These are phyloP conservation scores for Eidolon dupreanum DNA, from an alignment of 2,797 vertebrate genomes.

Conservation along the genomic window DNA sequence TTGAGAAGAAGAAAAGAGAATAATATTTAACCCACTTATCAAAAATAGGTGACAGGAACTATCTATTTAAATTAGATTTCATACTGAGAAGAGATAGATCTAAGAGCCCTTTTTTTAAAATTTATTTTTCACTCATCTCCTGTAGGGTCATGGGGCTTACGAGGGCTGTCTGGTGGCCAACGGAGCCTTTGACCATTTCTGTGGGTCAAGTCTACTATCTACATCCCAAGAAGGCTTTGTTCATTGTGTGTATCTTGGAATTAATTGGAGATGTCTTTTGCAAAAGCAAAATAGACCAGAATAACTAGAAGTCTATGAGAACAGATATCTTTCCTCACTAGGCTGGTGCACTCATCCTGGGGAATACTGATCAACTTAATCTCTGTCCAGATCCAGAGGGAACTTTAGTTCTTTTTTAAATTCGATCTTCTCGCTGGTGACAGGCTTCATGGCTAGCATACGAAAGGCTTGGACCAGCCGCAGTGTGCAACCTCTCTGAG, in stretches of 20 bases:
- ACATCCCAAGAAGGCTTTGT: neutral
- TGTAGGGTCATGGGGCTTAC: neutral
- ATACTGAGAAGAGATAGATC: neutral
- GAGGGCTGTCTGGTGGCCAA: neutral
- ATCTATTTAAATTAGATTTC: neutral
- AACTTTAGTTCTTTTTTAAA: neutral
- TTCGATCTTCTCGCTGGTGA: neutral
- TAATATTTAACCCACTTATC: neutral
- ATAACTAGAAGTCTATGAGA: neutral
- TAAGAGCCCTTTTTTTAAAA: neutral
- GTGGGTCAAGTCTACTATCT: neutral
- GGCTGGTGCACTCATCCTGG: neutral
- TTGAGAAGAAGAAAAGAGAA: conserved; percentile 34
- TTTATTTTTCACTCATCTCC: neutral
- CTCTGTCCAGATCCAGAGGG: neutral
- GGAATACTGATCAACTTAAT: neutral
- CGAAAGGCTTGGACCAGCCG: neutral
- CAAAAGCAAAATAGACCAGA: neutral
- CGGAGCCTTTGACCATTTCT: neutral
- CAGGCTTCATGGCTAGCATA: neutral
- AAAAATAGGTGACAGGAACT: neutral
- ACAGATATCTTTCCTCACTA: neutral
- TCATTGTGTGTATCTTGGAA: neutral
- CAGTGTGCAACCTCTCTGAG: neutral
- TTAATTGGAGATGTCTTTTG: neutral